A percentile compares a stretch with the other conserved stretches of the same genome.
Evolutionary conservation across 1,140 invertebrate species (phyloP).

Genomic region (Atta texana): DNA sequence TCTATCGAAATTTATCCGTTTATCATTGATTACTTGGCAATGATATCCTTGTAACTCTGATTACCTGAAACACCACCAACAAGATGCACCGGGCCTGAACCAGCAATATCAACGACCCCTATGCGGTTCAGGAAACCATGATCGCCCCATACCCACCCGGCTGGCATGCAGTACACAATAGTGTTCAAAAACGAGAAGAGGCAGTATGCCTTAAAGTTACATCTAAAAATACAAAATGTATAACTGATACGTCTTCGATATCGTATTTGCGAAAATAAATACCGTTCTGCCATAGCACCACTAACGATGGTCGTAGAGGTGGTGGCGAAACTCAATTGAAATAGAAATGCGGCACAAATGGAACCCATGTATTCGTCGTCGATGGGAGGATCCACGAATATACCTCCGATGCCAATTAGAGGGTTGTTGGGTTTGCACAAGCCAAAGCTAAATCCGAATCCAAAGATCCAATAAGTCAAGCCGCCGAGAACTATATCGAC

Average conservation of each 20-base stretch:
- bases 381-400: slow-evolving; percentile 88
- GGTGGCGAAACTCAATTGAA: slow-evolving; percentile 96
- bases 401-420: slow-evolving; percentile 91
- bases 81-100: slow-evolving; percentile 96
- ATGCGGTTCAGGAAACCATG: slow-evolving; percentile 94
- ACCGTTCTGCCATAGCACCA: slow-evolving; percentile 96
- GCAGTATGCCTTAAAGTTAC: slow-evolving; percentile 96
- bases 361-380: slow-evolving; percentile 91
- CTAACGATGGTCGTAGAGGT: slow-evolving; percentile 96
- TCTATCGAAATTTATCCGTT: neutral
- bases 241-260: neutral
- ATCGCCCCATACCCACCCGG: slow-evolving; percentile 96
- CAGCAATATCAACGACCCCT: slow-evolving; percentile 95
- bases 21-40: neutral
- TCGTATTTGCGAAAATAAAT: slow-evolving; percentile 23
- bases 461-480: slow-evolving; percentile 97
- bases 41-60: neutral
- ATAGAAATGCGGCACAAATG: slow-evolving; percentile 93
- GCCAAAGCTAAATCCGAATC: slow-evolving; percentile 96
- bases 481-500: slow-evolving; percentile 97
- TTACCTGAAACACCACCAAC: slow-evolving; percentile 89
- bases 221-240: slow-evolving; percentile 85
- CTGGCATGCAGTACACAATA: slow-evolving; percentile 95
- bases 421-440: slow-evolving; percentile 90
- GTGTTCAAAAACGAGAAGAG: slow-evolving; percentile 96